These are phyloP conservation scores for Sipha flava DNA, from an alignment of 1,140 invertebrate species.

Conservation along the genomic window DNA sequence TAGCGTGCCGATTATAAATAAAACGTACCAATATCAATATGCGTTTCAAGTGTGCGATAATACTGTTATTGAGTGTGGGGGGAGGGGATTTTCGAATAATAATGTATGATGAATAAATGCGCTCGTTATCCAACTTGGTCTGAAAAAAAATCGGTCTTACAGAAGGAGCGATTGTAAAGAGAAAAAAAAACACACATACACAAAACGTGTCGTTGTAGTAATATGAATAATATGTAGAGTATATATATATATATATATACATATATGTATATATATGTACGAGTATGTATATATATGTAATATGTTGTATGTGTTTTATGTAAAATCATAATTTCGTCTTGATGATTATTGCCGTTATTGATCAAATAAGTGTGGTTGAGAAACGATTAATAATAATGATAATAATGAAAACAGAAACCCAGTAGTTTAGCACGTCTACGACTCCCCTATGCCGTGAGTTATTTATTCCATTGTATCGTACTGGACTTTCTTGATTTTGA, in stretches of 20 bases:
- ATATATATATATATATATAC: not conserved
- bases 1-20: not conserved
- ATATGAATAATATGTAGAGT: not conserved
- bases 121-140: not conserved
- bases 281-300: not conserved
- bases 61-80: too few relatives aligned
- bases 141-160: not conserved
- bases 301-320: too few relatives aligned
- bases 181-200: not conserved
- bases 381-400: not conserved
- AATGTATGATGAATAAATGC: not conserved
- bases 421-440: not conserved
- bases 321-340: not conserved
- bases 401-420: not conserved
- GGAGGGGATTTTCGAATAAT: too few relatives aligned
- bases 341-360: not conserved
- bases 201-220: not conserved
- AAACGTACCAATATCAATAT: not conserved
- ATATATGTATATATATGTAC: not conserved
- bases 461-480: slow-evolving; percentile 85
- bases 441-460: not conserved
- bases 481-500: slow-evolving; percentile 82
- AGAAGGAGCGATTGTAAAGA: not conserved
- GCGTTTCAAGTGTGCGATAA: too few relatives aligned
- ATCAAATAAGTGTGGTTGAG: not conserved